Conservation (phyloP, 1,140 invertebrate species). For the Drosophila equinoxialis region DNA sequence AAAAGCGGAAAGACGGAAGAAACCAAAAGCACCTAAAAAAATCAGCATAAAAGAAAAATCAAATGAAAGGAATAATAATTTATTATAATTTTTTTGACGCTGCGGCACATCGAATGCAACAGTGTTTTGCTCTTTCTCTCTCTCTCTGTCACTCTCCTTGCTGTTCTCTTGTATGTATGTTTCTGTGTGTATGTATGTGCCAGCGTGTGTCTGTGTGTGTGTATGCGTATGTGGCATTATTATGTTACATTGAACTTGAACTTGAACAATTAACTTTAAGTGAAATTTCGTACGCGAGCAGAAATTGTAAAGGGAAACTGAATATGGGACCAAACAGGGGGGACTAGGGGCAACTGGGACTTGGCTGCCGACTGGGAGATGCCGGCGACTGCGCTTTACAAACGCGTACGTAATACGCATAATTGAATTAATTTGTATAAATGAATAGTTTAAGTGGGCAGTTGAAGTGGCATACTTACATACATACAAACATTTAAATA, state of each 20-base stretch:
- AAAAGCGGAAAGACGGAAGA: conserved; percentile 22
- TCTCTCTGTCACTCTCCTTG: not conserved
- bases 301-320: conserved; percentile 68
- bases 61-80: conserved; percentile 80
- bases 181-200: conserved; percentile 28
- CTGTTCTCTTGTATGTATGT: conserved; percentile 9
- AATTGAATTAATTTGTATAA: conserved; percentile 82
- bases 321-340: not conserved
- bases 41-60: conserved; percentile 78
- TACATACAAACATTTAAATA: too few species aligned
- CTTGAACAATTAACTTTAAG: conserved; percentile 81
- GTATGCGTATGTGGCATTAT: conserved; percentile 62
- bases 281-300: conserved; percentile 81
- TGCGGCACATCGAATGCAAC: conserved; percentile 48
- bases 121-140: conserved; percentile 33
- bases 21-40: conserved; percentile 60
- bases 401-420: conserved; percentile 80
- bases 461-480: conserved; percentile 25
- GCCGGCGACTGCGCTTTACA: conserved; percentile 76
- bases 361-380: conserved; percentile 43
- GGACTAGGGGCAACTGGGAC: conserved; percentile 11
- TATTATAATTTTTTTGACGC: conserved; percentile 69
- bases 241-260: conserved; percentile 81
- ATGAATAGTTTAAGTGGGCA: conserved; percentile 81
- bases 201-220: conserved; percentile 20